Base-by-base conservation (phyloP, 2,888 invertebrate species). In the Papilio elwesi region DNA sequence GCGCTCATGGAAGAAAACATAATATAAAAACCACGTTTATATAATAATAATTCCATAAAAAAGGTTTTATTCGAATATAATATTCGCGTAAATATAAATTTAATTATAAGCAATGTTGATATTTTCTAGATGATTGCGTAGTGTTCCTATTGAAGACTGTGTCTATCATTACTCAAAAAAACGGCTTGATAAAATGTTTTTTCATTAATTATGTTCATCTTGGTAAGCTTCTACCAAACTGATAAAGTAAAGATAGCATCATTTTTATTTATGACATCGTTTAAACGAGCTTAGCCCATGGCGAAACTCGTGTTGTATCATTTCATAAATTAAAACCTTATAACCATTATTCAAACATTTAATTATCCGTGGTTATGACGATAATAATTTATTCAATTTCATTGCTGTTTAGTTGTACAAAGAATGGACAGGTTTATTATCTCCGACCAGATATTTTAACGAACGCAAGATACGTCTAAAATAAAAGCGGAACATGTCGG, bases 361-460 rank as follows among this genome's bases (percentile, higher is more conserved):
- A 79, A 78, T 80, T 78, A 78, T 75, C 74, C 71, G 67, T 75
- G 74, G 73, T 76, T 76, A 78, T 76, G 78, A 74, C 82, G 83
- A 86, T 81, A 81, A 86, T 82, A 81, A 78, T 79, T 82, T 88
- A 89, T 87, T 84, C 83, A 85, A 62, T 89, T 88, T 87, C 87
- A 87, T 83, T 87, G 79, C 81, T 84, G 86, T 87, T 88, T 87
- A 84, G 85, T 85, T 81, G 83, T 83, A 85, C 84, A 84, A 85
- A 83, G 83, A 82, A 83, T 78, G 79, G 87, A 91, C 89, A 90
- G 87, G 89, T 92, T 92, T 91, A 92, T 88, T 89, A 89, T 90
- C 86, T 83, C 83, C 78, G 77, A 82, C 81, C 83, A 91, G 90
- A 92, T 90, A 92, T 93, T 93, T 93, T 93, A 93, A 93, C 93